Evolutionary conservation across 2,888 invertebrate species (phyloP), one percentile per base, ranked within the genome.

Genomic region (Smittia aterrima): DNA sequence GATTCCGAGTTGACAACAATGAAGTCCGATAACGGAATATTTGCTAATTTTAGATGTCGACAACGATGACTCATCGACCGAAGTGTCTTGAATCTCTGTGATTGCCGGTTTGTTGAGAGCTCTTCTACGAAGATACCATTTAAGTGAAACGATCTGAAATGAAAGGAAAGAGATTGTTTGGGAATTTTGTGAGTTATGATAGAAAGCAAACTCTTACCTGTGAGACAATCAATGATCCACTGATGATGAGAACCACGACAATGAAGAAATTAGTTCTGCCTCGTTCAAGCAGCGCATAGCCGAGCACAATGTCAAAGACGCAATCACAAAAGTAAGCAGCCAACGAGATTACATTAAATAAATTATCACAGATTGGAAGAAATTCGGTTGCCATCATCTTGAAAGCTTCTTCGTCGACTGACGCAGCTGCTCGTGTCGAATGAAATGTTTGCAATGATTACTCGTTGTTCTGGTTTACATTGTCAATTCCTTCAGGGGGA

Each of bases 261-360:
- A 87, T 86, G 78, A 90, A 91, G 79, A 89, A 88, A 76, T 87
- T 85, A 76, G 86, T 85, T 78, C 87, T 85, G 40, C 88, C 88
- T 75, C 88, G 85, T 80, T 90, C 88, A 77, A 91, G 90, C 32
- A 95, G 85, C 24, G 93, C 92, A 82, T 93, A 95, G 64, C 92
- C 90, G 86, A 93, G 90, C 75, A 94, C 90, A 76, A 93, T 87
- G 83, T 95, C 93, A 82, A 95, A 95, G 6, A 94, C 93, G 76
- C 93, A 89, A 85, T 94, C 93, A 85, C 94, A 94, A 83, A 95
- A 95, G 82, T 95, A 94, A 24, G 92, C 92, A 75, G 93, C 93
- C 78, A 95, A 85, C 66, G 94, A 94, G 78, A 94, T 93, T 81
- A 95, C 92, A 84, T 95, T 95, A 86, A 95, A 95, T 66, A 95